Percentiles rank a stretch among this genome's conserved stretches.
phyloP scores from a whole-genome alignment of 2,113 vertebrate genomes.

The Nansenia antarctica region DNA sequence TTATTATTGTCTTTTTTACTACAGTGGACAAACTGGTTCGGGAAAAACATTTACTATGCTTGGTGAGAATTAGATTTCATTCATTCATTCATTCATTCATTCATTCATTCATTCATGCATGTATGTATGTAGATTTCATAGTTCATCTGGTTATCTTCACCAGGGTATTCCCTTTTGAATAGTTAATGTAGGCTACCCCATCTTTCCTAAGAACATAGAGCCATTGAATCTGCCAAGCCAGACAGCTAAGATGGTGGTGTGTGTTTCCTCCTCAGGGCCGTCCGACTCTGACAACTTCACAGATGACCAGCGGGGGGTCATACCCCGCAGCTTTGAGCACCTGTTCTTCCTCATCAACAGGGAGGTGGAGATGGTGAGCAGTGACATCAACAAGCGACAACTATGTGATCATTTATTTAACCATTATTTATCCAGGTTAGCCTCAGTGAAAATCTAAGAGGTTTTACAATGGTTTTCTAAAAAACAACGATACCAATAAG shows the following conservation, averaged over 20 bases:
- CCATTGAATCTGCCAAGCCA: not conserved
- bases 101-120: no score
- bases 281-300: constrained; percentile 92
- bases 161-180: no score
- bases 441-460: no score
- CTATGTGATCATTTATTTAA: not conserved
- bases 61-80: constrained; percentile 77
- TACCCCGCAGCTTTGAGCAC: constrained; percentile 96
- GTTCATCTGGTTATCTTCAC: no score
- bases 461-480: no score
- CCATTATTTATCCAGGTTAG: not conserved
- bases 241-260: not conserved
- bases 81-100: no score
- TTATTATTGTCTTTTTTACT: constrained; percentile 26
- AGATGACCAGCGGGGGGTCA: constrained; percentile 90
- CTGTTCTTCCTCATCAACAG: constrained; percentile 94
- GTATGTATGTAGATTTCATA: no score
- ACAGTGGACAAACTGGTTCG: constrained; percentile 94
- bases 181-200: no score
- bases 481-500: no score
- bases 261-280: constrained; percentile 78
- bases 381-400: not conserved
- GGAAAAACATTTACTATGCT: constrained; percentile 99
- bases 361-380: constrained; percentile 87
- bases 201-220: no score